These are phyloP conservation scores for Orius laevigatus DNA, from an alignment of 1,140 invertebrate genomes.

Conservation along the genomic window DNA sequence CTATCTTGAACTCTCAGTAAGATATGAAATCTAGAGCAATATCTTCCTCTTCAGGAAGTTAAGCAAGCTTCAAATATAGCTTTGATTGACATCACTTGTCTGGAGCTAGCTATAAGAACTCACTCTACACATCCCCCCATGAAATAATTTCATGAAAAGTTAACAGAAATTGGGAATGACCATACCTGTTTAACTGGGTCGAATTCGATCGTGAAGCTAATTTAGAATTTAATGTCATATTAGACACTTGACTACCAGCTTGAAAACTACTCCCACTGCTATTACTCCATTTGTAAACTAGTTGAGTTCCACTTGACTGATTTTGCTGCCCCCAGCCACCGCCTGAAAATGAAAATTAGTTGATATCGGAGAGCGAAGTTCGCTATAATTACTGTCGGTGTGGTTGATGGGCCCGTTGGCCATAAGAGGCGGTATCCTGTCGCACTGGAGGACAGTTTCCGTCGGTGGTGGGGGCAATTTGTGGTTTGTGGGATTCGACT, in stretches of 20 bases:
- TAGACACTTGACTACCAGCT: neutral
- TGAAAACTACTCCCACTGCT: neutral
- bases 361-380: neutral
- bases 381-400: constrained; percentile 6
- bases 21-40: too few relatives aligned
- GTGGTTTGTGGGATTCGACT: neutral
- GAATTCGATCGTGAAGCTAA: constrained; percentile 6
- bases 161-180: too few relatives aligned
- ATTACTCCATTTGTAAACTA: constrained; percentile 8
- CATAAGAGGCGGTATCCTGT: neutral
- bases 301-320: constrained; percentile 1
- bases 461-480: constrained; percentile 1
- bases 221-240: constrained; percentile 7
- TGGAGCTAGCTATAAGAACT: too few relatives aligned
- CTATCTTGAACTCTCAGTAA: too few relatives aligned
- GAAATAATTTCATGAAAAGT: too few relatives aligned
- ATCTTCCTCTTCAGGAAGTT: too few relatives aligned
- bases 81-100: too few relatives aligned
- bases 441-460: neutral
- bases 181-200: constrained; percentile 10
- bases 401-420: constrained; percentile 11
- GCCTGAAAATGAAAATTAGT: constrained; percentile 3
- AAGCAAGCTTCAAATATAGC: too few relatives aligned
- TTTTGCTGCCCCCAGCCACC: constrained; percentile 8
- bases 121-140: too few relatives aligned